Conservation (phyloP, 2,797 vertebrate species). For the Nothura maculosa region DNA sequence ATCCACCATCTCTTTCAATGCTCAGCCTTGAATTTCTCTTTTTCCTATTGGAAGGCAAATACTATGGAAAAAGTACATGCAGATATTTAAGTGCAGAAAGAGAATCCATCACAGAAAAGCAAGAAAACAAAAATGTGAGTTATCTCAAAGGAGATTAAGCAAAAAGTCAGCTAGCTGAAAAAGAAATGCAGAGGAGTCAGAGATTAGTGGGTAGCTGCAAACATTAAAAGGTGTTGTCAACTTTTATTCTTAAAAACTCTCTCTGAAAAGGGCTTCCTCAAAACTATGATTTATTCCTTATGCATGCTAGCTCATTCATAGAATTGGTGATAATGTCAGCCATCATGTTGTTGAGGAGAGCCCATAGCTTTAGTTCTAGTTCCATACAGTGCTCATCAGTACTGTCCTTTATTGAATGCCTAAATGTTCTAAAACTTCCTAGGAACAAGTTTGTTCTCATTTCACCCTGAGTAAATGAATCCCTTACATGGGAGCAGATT, state of each 20-base stretch:
- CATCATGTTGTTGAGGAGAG: not conserved
- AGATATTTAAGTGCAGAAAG: not conserved
- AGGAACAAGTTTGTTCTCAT: not conserved
- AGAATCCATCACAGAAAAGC: not conserved
- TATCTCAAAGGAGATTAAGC: not conserved
- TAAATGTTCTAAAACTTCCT: not conserved
- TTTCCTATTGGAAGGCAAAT: not conserved
- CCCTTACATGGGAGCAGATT: not conserved
- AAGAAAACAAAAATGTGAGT: not conserved
- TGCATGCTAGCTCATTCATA: not conserved
- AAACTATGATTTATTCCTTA: not conserved
- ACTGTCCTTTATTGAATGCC: not conserved
- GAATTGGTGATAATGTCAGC: not conserved
- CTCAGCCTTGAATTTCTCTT: not conserved
- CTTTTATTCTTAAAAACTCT: not conserved
- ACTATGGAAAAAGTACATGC: not conserved
- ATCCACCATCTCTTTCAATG: not conserved
- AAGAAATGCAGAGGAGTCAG: not conserved
- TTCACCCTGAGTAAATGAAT: not conserved
- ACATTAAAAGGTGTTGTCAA: not conserved
- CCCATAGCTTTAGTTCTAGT: not conserved
- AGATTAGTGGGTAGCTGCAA: not conserved
- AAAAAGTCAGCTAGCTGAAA: not conserved
- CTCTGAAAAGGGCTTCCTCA: not conserved
- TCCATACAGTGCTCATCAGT: not conserved